A percentile compares a stretch with the other conserved stretches of the same genome.
Conservation (phyloP, 1,140 invertebrate genomes). For the silkworm (Bombyx mori) region ASM3026992v2 NC_085112.1:13848001-13848500, state of each 20-base stretch:
- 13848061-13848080: neutral
- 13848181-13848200: conserved; percentile 20
- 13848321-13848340: conserved; percentile 27
- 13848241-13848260: conserved; percentile 34
- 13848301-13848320: conserved; percentile 49
- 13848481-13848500: no score
- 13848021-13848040: no score
- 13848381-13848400: conserved; percentile 67
- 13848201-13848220: conserved; percentile 19
- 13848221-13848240: conserved; percentile 26
- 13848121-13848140: conserved; percentile 18
- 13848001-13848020: no score
- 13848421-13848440: no score
- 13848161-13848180: conserved; percentile 22
- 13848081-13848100: conserved; percentile 5
- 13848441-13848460: no score
- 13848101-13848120: conserved; percentile 7
- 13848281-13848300: conserved; percentile 33
- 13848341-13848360: conserved; percentile 29
- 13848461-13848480: no score
- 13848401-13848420: no score
- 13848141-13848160: conserved; percentile 32
- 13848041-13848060: no score
- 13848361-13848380: conserved; percentile 30
- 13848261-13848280: conserved; percentile 30